Base-by-base conservation (phyloP, 2,888 invertebrate species). In the Meandrusa payeni region DNA sequence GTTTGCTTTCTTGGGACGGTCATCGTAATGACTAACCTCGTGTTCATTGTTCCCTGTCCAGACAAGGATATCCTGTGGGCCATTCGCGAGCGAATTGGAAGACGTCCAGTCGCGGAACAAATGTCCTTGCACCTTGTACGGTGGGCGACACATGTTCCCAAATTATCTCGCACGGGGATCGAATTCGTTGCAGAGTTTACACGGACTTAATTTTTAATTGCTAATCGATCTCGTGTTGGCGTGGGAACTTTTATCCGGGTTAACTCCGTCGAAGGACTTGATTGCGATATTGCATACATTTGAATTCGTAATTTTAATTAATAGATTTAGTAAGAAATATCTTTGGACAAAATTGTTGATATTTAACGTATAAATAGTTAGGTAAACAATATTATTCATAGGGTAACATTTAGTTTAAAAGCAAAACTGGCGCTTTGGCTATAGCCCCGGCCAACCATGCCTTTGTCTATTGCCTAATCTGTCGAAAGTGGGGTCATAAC, bases 101-200 rank as follows among this genome's bases (percentile, higher is more conserved):
- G 17, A 9, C 13, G 23, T 42, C 42, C 42, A 42, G 28, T 10
- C 31, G 11, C 12, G 27, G 3, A 29, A 6, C 34, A 7, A 34
- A 7, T 22, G 42, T 29, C 42, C 42, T 41, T 34, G 42, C 7
- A 11, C 42, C 42, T 23, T 42, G 22, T 42, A 36, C 15, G 42
- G 36, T 6, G 6, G 10, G 5, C 9, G 34, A 42, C 41, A 42
- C 23, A 23, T 42, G 34, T 42, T 29, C 17, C 5, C n/a, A 3
- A 7, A 7, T 34, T 32, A 41, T 41, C 41, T 15, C 3, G 13
- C n/a, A 26, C 32, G 32, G 26, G 41, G 32, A 41, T 41, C 41
- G 32, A 24, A 32, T 33, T 17, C 9, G n/a, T 19, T 4, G 5
- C 19, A 11, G 2, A 17, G 9, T 29, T 29, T 9, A 10, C 11